phyloP scores from a whole-genome alignment of 2,888 invertebrate genomes.

The Melipona bicolor region DNA sequence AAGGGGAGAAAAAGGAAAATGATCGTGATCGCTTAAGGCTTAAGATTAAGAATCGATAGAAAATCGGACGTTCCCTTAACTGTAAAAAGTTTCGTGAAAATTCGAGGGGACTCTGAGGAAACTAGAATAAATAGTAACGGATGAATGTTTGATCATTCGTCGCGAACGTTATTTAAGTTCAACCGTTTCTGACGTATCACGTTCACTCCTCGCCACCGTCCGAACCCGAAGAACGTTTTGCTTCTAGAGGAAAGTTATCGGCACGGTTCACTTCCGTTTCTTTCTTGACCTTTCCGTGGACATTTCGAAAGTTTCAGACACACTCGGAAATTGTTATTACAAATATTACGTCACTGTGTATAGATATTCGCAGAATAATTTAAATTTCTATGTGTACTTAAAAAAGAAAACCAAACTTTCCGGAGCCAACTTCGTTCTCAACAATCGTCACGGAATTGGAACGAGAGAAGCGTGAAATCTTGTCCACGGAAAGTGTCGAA shows the following conservation, averaged over 20 bases:
- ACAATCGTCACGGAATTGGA: too few relatives aligned
- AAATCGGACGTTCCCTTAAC: conserved; percentile 19
- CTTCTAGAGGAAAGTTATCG: conserved; percentile 4
- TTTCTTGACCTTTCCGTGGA: not conserved
- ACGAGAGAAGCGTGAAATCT: too few relatives aligned
- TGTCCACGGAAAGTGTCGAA: not conserved
- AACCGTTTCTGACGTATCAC: not conserved
- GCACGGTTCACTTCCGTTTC: conserved; percentile 10
- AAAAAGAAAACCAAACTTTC: too few relatives aligned
- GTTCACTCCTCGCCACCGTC: too few relatives aligned
- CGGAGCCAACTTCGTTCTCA: too few relatives aligned
- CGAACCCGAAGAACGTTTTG: not conserved
- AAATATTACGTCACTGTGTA: too few relatives aligned
- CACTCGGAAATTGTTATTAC: too few relatives aligned
- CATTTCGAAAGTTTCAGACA: too few relatives aligned
- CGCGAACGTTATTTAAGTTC: not conserved
- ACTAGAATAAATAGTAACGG: conserved; percentile 8
- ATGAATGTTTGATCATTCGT: not conserved
- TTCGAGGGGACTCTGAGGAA: not conserved
- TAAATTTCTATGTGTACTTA: too few relatives aligned
- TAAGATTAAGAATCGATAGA: conserved; percentile 17
- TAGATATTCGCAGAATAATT: too few relatives aligned
- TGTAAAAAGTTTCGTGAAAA: conserved; percentile 37
- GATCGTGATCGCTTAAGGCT: not conserved
- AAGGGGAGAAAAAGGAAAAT: not conserved